Base-by-base conservation (phyloP, 2,888 invertebrate species). In the Cephus pygmeus region DNA sequence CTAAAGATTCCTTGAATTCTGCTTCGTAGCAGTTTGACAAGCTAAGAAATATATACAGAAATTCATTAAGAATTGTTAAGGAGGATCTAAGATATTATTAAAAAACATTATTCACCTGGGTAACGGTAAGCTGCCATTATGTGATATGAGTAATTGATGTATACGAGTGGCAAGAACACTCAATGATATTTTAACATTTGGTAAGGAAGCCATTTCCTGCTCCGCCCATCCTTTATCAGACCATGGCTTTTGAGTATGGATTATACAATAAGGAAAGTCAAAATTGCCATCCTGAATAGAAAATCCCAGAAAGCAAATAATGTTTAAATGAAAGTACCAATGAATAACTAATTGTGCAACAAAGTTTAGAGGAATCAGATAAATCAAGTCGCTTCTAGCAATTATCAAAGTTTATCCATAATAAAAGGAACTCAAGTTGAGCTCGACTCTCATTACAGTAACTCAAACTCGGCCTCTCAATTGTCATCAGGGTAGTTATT, bases 21-120 rank as follows among this genome's bases (percentile, higher is more conserved):
- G 95, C 94, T 87, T 95, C 94, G 91, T 97, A 97, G 91, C 98
- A 98, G 82, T 94, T 94, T 82, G 96, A 95, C 88, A 97, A 95
- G 90, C 97, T 97, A 87, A 73, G 91, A 90, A 40, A 75, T 68
- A 11, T 40, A 75, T 80, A 36, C 4, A 76, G 75, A n/a, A 31
- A 69, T 34, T 40, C 68, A 76, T 40, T 69, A 68, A 77, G 34
- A 15, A 77, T 31, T 33, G 30, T 36, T 4, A 30, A 12, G 9
- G 31, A 71, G 12, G 6, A 15, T 9, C 31, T 69, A 71, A 30
- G 30, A 23, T 12, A 79, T 30, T 75, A 92, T 81, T 69, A 86
- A 83, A n/a, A 75, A 85, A 84, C 75, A 71, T 76, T 80, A 69
- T 84, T 90, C 89, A 97, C 96, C 96, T 97, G 85, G 96, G 93